Evolutionary conservation across 2,113 vertebrate species (phyloP).

Genomic region (Aldabrachelys gigantea): DNA sequence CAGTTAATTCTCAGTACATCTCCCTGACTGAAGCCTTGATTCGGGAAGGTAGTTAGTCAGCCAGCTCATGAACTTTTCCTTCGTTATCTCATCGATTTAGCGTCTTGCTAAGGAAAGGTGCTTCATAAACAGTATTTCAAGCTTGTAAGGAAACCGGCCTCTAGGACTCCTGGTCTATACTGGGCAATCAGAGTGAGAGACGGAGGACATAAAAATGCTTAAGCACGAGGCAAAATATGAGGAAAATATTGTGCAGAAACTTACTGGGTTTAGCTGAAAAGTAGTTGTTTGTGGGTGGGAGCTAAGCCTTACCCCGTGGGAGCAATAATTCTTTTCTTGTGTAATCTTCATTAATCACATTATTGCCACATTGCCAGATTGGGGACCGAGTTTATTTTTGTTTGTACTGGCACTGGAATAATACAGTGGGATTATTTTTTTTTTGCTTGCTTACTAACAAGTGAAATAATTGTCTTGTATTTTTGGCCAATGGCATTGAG

Average conservation of each 20-base stretch:
- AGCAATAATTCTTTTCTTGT: not conserved
- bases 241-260: not conserved
- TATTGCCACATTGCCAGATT: not conserved
- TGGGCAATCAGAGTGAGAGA: not conserved
- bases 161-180: no score
- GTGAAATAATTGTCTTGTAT: not conserved
- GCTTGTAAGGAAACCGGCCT: no score
- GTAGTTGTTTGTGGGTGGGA: not conserved
- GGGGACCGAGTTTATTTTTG: not conserved
- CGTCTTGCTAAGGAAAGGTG: no score
- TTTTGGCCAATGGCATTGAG: not conserved
- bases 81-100: no score
- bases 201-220: not conserved
- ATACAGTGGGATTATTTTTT: not conserved
- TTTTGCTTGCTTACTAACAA: not conserved
- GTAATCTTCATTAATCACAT: not conserved
- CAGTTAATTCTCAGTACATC: no score
- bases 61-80: no score
- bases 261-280: not conserved
- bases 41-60: no score
- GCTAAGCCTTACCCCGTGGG: not conserved
- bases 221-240: not conserved
- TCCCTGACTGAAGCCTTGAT: no score
- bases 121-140: no score
- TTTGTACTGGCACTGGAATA: not conserved